Percentiles rank a stretch among this genome's conserved stretches.
Evolutionary conservation across 2,888 invertebrate species (phyloP).

Genomic region (Caenorhabditis sinica): DNA sequence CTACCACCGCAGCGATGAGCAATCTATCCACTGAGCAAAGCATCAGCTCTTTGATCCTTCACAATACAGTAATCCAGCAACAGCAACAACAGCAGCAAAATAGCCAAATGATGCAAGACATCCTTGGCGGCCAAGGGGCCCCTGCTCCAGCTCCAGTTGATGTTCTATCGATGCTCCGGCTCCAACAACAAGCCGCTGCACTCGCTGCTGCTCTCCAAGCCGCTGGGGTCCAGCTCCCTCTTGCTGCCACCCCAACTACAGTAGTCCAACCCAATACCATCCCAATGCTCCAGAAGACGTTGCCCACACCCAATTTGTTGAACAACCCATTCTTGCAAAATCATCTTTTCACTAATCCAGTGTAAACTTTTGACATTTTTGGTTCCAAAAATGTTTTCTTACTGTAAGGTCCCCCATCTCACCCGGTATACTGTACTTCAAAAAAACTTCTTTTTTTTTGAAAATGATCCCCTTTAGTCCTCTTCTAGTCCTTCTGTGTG

Average conservation of each 20-base stretch:
- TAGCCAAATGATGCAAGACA: conserved; percentile 39
- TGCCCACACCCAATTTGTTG: conserved; percentile 7
- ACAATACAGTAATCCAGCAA: conserved; percentile 62
- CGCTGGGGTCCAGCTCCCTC: conserved; percentile 37
- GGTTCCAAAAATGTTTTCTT: too few relatives aligned
- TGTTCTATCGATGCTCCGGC: conserved; percentile 53
- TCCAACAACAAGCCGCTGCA: conserved; percentile 64
- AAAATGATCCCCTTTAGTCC: too few relatives aligned
- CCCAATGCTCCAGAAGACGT: conserved; percentile 21
- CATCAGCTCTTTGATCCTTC: conserved; percentile 62
- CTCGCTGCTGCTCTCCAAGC: conserved; percentile 57
- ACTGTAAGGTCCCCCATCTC: too few relatives aligned
- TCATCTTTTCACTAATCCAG: conserved; percentile 59
- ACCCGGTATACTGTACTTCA: neutral
- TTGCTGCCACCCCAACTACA: conserved; percentile 9
- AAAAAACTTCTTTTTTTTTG: too few relatives aligned
- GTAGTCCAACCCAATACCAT: neutral
- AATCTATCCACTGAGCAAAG: conserved; percentile 61
- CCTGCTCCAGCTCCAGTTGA: conserved; percentile 15
- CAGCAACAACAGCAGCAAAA: conserved; percentile 59
- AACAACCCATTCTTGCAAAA: conserved; percentile 54
- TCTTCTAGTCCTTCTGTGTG: neutral
- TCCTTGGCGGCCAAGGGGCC: conserved; percentile 8
- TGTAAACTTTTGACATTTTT: conserved; percentile 28
- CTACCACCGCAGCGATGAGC: conserved; percentile 27